phyloP scores from a whole-genome alignment of 2,797 vertebrate species.

The Pantherophis vulpinus region DNA sequence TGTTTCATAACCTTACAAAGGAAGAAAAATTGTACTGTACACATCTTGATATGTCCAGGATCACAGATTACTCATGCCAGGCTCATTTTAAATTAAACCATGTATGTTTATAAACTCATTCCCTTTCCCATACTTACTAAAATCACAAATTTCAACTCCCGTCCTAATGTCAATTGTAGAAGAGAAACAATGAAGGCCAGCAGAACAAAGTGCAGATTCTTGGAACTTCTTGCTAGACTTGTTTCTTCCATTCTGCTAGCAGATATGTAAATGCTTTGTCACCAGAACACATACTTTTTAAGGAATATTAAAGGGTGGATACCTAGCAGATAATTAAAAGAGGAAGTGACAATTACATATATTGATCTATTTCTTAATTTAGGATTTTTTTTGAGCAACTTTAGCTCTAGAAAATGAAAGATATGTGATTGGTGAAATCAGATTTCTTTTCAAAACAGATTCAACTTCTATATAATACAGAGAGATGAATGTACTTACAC shows the following conservation, averaged over 20 bases:
- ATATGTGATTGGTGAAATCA: too few species aligned
- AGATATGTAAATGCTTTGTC: not conserved
- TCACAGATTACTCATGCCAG: not conserved
- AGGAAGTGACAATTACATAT: slow-evolving; percentile 56
- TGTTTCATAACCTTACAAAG: slow-evolving; percentile 5
- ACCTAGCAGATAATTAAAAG: slow-evolving; percentile 35
- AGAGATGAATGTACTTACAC: not conserved
- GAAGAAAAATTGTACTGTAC: not conserved
- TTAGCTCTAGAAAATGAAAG: not conserved
- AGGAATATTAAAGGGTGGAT: slow-evolving; percentile 58
- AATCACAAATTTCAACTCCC: slow-evolving; percentile 66
- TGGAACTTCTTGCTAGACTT: not conserved
- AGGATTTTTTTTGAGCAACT: slow-evolving; percentile 31
- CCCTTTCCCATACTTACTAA: slow-evolving; percentile 61
- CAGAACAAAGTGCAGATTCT: slow-evolving; percentile 27
- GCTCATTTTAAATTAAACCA: not conserved
- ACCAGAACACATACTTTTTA: slow-evolving; percentile 49
- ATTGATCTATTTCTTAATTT: slow-evolving; percentile 19
- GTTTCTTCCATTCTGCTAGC: slow-evolving; percentile 43
- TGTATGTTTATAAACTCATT: not conserved
- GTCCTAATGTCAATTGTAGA: slow-evolving; percentile 40
- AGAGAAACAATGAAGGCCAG: slow-evolving; percentile 24
- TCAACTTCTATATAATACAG: not conserved
- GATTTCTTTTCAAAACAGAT: not conserved
- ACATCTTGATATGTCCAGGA: not conserved